Percentiles rank a stretch among this genome's conserved stretches.
phyloP scores from a whole-genome alignment of 1,140 invertebrate genomes.

The Holcopasites calliopsidis region DNA sequence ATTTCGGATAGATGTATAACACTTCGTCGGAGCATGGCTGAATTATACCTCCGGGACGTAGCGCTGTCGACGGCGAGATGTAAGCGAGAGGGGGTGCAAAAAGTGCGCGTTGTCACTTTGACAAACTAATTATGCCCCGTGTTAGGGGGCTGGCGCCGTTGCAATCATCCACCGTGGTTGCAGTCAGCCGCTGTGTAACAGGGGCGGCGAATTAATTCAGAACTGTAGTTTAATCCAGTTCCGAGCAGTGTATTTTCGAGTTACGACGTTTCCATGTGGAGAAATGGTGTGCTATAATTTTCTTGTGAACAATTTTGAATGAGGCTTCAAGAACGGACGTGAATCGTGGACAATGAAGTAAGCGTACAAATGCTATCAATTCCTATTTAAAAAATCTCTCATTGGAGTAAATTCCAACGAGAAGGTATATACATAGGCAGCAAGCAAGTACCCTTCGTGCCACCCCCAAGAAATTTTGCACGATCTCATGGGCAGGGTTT shows the following conservation, averaged over 20 bases:
- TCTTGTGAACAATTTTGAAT: not conserved
- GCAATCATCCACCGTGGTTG: constrained; percentile 19
- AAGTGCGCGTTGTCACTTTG: constrained; percentile 30
- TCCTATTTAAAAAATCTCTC: accelerated
- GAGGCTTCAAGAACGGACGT: not conserved
- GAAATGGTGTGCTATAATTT: not conserved
- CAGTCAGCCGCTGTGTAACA: not conserved
- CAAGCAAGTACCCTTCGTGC: not conserved
- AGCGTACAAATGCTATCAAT: too few species aligned
- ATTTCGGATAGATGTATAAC: not conserved
- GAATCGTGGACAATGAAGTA: too few species aligned
- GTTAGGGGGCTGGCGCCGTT: not conserved
- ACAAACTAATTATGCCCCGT: constrained; percentile 31
- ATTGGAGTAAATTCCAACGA: not conserved
- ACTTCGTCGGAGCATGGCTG: not conserved
- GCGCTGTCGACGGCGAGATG: not conserved
- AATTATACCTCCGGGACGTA: constrained; percentile 18
- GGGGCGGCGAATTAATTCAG: constrained; percentile 34
- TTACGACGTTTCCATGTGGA: not conserved
- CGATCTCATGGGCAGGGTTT: constrained; percentile 9
- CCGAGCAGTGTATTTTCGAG: constrained; percentile 6
- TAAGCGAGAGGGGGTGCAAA: constrained; percentile 1
- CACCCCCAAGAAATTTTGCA: not conserved
- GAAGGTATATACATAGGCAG: not conserved
- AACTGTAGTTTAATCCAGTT: constrained; percentile 42